These are phyloP conservation scores for Nicator chloris DNA, from an alignment of 2,113 vertebrate genomes.

Conservation along the genomic window DNA sequence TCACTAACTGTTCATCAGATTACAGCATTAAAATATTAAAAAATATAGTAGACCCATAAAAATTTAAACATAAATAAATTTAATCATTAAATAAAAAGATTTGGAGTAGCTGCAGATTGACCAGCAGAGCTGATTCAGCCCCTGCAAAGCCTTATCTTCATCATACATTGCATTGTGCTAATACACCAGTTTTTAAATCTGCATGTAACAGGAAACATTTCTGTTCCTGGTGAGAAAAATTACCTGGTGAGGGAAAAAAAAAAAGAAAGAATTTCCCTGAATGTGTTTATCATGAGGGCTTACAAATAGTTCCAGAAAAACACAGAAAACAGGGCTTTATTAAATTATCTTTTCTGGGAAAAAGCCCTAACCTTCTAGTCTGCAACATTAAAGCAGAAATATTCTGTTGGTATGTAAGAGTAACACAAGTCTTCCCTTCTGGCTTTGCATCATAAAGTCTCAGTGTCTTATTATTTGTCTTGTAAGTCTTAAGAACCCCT, in stretches of 20 bases:
- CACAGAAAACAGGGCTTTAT: background rate
- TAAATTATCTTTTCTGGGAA: background rate
- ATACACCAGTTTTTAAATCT: background rate
- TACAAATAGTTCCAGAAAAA: background rate
- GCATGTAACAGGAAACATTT: background rate
- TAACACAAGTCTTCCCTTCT: background rate
- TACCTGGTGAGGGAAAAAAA: too few species aligned
- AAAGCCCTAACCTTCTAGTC: rapidly evolving
- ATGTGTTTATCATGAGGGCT: background rate
- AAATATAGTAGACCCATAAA: background rate
- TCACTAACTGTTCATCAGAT: background rate
- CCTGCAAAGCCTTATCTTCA: background rate
- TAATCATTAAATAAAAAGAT: too few species aligned
- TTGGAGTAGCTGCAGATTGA: background rate
- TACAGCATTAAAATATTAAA: background rate
- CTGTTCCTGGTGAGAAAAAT: background rate
- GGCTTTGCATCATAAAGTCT: background rate
- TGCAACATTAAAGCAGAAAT: background rate
- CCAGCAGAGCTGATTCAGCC: background rate
- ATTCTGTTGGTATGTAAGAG: background rate
- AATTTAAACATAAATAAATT: too few species aligned
- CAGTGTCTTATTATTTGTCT: background rate
- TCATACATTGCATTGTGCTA: background rate
- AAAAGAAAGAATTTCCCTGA: background rate
- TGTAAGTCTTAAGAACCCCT: background rate